Percentiles rank a stretch among this genome's conserved stretches.
phyloP scores from a whole-genome alignment of 2,797 vertebrate genomes.

The Bucorvus abyssinicus region DNA sequence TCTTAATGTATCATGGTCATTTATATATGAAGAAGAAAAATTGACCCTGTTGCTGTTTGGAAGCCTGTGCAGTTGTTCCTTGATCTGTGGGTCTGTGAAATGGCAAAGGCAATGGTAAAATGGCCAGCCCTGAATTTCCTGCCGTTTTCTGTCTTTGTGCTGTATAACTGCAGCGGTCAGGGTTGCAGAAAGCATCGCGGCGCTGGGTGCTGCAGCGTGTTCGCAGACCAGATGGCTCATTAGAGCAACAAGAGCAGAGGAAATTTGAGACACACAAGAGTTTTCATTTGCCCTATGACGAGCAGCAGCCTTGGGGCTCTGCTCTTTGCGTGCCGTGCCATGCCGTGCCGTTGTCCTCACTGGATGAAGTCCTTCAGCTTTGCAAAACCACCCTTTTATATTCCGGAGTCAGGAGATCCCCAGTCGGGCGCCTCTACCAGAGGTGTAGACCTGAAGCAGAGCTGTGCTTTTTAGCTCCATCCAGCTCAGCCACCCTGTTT shows the following conservation, averaged over 20 bases:
- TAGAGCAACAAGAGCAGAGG: slow-evolving; percentile 42
- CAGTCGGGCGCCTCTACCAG: not conserved
- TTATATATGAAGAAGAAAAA: not conserved
- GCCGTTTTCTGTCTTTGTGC: not conserved
- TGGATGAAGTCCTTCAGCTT: not conserved
- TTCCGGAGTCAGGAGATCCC: not conserved
- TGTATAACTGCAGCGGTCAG: not conserved
- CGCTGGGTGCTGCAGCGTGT: not conserved
- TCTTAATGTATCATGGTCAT: not conserved
- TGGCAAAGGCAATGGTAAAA: not conserved
- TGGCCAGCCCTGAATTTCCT: not conserved
- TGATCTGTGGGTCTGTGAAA: not conserved
- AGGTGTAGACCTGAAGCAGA: not conserved
- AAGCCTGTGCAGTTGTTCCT: not conserved
- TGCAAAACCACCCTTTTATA: not conserved
- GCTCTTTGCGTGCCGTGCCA: not conserved
- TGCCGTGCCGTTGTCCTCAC: not conserved
- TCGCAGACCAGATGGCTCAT: slow-evolving; percentile 52
- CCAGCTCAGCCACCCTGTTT: not conserved
- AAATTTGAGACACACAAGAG: slow-evolving; percentile 23
- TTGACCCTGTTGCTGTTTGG: not conserved
- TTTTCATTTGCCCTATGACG: not conserved
- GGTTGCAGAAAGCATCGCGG: not conserved
- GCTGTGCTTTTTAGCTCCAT: not conserved
- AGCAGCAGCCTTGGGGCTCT: slow-evolving; percentile 41